Evolutionary conservation across 2,888 invertebrate genomes (phyloP).

Genomic region (Sesamia inferens): DNA sequence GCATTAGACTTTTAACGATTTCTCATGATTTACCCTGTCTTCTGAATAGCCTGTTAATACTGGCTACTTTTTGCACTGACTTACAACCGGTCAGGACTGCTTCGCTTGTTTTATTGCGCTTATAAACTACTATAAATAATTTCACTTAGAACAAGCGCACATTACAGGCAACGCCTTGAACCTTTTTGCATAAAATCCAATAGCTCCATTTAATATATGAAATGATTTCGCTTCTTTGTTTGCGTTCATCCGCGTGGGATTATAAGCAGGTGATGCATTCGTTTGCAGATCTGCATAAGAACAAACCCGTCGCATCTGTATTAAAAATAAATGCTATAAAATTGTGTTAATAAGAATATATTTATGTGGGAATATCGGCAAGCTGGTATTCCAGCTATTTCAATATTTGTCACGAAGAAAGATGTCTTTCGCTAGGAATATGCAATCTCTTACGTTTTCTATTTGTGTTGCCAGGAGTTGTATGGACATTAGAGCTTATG

Average conservation of each 20-base stretch:
- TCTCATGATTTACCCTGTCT: slow-evolving; percentile 81
- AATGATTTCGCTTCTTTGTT: slow-evolving; percentile 48
- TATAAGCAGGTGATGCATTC: slow-evolving; percentile 56
- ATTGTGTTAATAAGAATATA: slow-evolving; percentile 27
- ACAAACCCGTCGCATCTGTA: slow-evolving; percentile 10
- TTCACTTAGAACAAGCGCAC: slow-evolving; percentile 57
- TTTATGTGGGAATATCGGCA: slow-evolving; percentile 27
- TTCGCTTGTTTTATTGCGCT: slow-evolving; percentile 59
- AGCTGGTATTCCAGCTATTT: slow-evolving; percentile 17
- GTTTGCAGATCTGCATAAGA: slow-evolving; percentile 48
- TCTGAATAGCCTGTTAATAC: slow-evolving; percentile 73
- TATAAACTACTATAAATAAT: slow-evolving; percentile 62
- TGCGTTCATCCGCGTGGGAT: slow-evolving; percentile 50
- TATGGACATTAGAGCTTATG: slow-evolving; percentile 12
- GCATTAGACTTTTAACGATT: slow-evolving; percentile 74
- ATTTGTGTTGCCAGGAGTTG: slow-evolving; percentile 13
- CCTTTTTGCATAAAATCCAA: slow-evolving; percentile 51
- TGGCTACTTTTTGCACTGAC: slow-evolving; percentile 80
- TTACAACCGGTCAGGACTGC: slow-evolving; percentile 73
- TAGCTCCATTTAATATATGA: slow-evolving; percentile 41
- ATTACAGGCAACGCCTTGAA: slow-evolving; percentile 45
- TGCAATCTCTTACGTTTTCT: slow-evolving; percentile 14
- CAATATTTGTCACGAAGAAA: slow-evolving; percentile 35
- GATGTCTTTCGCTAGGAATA: slow-evolving; percentile 28
- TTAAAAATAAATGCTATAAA: slow-evolving; percentile 45